Base-by-base conservation (phyloP, 92 coral and sea anemone genomes). In the Chrysogorgia sp. region DNA sequence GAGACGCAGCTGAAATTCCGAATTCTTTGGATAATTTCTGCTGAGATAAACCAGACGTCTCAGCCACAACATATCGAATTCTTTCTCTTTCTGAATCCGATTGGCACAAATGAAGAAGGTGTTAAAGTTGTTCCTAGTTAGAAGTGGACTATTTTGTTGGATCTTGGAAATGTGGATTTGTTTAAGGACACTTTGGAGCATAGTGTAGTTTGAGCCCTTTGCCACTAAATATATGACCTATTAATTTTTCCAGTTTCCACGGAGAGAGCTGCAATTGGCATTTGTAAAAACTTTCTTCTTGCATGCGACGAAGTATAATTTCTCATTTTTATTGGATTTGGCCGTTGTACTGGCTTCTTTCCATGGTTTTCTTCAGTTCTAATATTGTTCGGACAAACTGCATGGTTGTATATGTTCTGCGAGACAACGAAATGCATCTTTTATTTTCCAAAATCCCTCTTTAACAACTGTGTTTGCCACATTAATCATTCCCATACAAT, bases 41-140 rank as follows among this genome's bases (percentile, higher is more conserved):
- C 63, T 64, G 58, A 34, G 81, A 82, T 31, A 82, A 56, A 50
- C 75, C 75, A 60, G 70, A 34, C 15, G 82, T 40, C 59, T 75
- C 86, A 74, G 72, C 57, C 24, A 82, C 63, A 21, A 64, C 86
- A 75, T 74, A 81, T 15, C 80, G 79, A 28, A 71, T 21, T 28
- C 74, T 50, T 47, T 81, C 68, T 69, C 75, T 74, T 82, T 82
- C 74, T 15, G 81, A 20, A 71, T 82, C 86, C 19, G 82, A 82
- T 21, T 34, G 40, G 65, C 86, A 74, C 45, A 34, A 32, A 47
- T 74, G 63, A 20, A 82, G 60, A 65, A 82, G 81, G 71, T n/a
- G 28, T 62, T 68, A 58, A 75, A 76, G 30, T 60, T 23, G 29
- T 82, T 67, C 61, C 48, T 82, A 60, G 31, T 82, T 49, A 82